Evolutionary conservation across 30 jellyfish, hydroid and myxozoan species (phyloP).

Genomic region (Chrysaora quinquecirrha): DNA sequence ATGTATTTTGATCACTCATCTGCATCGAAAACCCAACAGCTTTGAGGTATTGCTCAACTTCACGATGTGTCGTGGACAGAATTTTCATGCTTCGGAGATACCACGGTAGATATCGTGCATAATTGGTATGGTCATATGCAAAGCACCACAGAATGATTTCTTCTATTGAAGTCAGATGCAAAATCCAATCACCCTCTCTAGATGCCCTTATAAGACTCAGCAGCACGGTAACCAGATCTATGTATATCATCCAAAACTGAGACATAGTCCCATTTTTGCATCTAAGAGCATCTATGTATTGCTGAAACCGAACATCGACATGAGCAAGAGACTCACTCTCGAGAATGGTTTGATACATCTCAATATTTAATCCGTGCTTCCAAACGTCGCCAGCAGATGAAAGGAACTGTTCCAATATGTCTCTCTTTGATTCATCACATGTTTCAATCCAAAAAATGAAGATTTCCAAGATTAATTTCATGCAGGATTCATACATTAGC

Average conservation of each 20-base stretch:
- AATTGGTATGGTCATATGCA: constrained; percentile 37
- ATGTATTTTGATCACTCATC: background rate
- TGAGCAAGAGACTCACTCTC: background rate
- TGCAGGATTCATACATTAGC: constrained; percentile 8
- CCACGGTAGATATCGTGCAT: background rate
- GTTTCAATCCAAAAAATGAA: constrained; percentile 1
- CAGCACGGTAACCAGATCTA: constrained; percentile 27
- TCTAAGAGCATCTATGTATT: background rate
- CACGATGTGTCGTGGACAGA: constrained; percentile 25
- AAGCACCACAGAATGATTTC: constrained; percentile 33
- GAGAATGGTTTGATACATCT: too few species aligned
- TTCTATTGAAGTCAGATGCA: constrained; percentile 9
- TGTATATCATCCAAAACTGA: constrained; percentile 29
- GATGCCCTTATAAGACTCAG: constrained; percentile 25
- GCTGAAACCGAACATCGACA: background rate
- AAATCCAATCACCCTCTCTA: constrained; percentile 34
- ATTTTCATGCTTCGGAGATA: background rate
- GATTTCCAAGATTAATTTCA: background rate
- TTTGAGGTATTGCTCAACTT: background rate
- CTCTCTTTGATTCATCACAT: background rate
- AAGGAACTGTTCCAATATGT: too few species aligned
- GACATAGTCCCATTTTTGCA: constrained; percentile 10
- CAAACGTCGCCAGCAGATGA: too few species aligned
- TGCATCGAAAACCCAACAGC: constrained; percentile 25
- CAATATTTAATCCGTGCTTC: too few species aligned